These are phyloP conservation scores for Synanthedon formicaeformis DNA, from an alignment of 2,888 invertebrate species.

Conservation along the genomic window DNA sequence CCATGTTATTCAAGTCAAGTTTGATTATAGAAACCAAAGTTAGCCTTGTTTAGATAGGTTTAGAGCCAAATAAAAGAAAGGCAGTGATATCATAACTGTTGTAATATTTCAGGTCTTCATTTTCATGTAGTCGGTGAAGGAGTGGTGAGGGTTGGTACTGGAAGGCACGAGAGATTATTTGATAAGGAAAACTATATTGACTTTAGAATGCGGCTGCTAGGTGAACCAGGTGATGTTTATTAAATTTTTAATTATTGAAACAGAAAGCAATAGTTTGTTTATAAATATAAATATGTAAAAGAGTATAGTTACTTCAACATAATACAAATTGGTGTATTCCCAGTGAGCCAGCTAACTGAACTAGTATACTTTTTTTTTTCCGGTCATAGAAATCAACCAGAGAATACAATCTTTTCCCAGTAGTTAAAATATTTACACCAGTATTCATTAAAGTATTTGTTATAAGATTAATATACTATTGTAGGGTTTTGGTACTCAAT, in stretches of 20 bases:
- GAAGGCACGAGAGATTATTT: constrained; percentile 85
- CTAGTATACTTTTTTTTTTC: too few relatives aligned
- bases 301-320: neutral
- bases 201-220: constrained; percentile 91
- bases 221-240: constrained; percentile 76
- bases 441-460: neutral
- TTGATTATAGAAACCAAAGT: too few relatives aligned
- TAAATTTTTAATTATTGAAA: neutral
- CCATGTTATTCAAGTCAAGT: too few relatives aligned
- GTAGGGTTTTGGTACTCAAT: too few relatives aligned
- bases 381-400: too few relatives aligned
- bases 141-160: constrained; percentile 87
- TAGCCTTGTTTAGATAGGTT: too few relatives aligned
- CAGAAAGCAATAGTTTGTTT: neutral
- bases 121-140: constrained; percentile 96
- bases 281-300: neutral
- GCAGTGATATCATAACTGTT: neutral
- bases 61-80: neutral
- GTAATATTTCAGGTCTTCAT: constrained; percentile 77
- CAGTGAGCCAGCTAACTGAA: too few relatives aligned
- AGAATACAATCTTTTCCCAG: too few relatives aligned
- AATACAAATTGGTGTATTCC: too few relatives aligned
- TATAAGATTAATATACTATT: neutral
- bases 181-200: constrained; percentile 96
- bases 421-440: too few relatives aligned